Evolutionary conservation across 2,797 vertebrate species (phyloP), one percentile per base, ranked within the genome.

Genomic region (Hephaestus fuliginosus): DNA sequence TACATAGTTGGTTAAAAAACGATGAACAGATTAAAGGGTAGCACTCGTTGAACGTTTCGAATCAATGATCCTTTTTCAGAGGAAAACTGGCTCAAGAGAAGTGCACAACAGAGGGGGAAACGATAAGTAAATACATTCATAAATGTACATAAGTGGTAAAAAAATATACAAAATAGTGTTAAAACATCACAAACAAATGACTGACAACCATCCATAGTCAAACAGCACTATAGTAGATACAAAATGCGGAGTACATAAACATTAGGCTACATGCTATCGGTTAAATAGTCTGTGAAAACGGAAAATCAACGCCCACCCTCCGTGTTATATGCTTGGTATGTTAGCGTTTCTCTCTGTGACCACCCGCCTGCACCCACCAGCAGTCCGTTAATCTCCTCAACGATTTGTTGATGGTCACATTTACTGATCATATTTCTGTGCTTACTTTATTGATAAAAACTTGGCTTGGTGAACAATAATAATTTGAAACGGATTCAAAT

Each of bases 261-360:
- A 66, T 82, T 64, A 69, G 63, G 80, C 78, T 78, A 89, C 89
- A 91, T 93, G 90, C 89, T 89, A 79, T 64, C 49, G 53, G 82
- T 80, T 83, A 90, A 74, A 85, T 86, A 86, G 70, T 61, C 46
- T 41, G 66, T 46, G 46, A 74, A 25, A 43, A 49, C 2, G 28
- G n/a, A 49, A 48, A 14, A 46, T 51, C 28, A 56, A 28, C 9
- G 15, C 14, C 5, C 28, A 28, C 11, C 63, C 60, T 70, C 22
- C 43, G 36, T 20, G 51, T 61, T 43, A 46, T 62, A 82, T 8
- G 51, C 51, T 57, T 17, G 41, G 33, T 25, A 8, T 58, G 25
- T 75, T 46, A 56, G 48, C 43, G 18, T 57, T 49, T 49, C 51
- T 25, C 51, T 53, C 36, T 39, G 30, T 30, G 58, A 55, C 13